A percentile compares a stretch with the other conserved stretches of the same genome.
phyloP scores from a whole-genome alignment of 2,797 vertebrate species.

The Nannoperca australis region DNA sequence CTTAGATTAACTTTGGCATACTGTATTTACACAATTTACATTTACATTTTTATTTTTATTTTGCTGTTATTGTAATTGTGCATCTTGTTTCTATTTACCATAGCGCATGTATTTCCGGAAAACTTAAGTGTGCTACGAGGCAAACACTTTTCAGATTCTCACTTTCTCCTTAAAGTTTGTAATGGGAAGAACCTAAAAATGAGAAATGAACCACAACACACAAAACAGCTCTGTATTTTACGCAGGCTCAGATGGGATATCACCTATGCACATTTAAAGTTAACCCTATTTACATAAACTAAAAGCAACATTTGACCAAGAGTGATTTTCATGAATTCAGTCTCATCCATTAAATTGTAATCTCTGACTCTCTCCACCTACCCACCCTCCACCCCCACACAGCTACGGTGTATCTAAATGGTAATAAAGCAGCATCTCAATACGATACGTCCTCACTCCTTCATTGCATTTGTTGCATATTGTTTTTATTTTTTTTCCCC shows the following conservation, averaged over 20 bases:
- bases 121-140: not conserved
- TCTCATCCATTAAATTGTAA: conserved; percentile 76
- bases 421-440: conserved; percentile 78
- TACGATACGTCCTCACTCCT: conserved; percentile 59
- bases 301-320: conserved; percentile 65
- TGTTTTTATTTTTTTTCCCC: conserved; percentile 56
- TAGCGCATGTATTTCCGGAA: not conserved
- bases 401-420: conserved; percentile 77
- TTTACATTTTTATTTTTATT: not conserved
- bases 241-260: conserved; percentile 19
- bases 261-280: conserved; percentile 50
- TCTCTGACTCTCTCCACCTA: conserved; percentile 43
- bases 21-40: not conserved
- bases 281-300: conserved; percentile 62
- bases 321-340: conserved; percentile 71
- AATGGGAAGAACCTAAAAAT: conserved; percentile 17
- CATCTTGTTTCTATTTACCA: not conserved
- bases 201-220: conserved; percentile 28
- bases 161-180: conserved; percentile 20
- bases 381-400: conserved; percentile 23
- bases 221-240: conserved; percentile 15
- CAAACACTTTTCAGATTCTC: not conserved
- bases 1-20: not conserved
- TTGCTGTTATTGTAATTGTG: not conserved
- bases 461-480: conserved; percentile 70